Evolutionary conservation across 2,797 vertebrate species (phyloP), one percentile per base, ranked within the genome.

Genomic region (Harpagifer antarcticus): DNA sequence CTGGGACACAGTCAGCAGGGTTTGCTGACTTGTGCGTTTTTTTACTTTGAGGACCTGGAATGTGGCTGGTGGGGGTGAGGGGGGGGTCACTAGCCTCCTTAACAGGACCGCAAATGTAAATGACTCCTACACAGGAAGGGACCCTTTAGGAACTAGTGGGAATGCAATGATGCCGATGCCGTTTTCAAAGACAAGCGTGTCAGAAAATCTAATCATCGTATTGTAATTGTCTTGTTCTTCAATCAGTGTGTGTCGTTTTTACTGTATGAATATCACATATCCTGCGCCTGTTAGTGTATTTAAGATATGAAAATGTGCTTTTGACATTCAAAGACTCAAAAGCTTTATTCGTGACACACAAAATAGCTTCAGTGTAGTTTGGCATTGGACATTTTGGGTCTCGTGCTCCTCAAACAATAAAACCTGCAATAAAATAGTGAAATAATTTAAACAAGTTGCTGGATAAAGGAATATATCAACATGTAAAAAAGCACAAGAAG

Each of bases 21-120:
- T 92, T 88, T 89, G 94, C 93, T 92, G 92, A 93, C 76, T 73
- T 72, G 48, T 70, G 88, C 69, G 9, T 85, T 92, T 91, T 86
- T 37, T 86, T 61, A 74, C 63, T 69, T 61, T 1, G 62, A 66
- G 71, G 81, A 85, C 67, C 82, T 88, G 86, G 86, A 92, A 93
- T 94, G 86, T 87, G 84, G 88, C 80, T 68, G 82, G 48, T 74
- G 79, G 65, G 48, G 55, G 45, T 50, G 6, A 20, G 44, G 14
- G 33, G 58, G 16, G 47, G 20, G 48, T 74, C 50, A 66, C 43
- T 31, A 62, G 55, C 71, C 68, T 82, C 53, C 74, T 88, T 81
- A 83, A 67, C 65, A 52, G 69, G 61, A 8, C 45, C 4, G 8
- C 72, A 44, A 67, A 77, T 81, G 45, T 76, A 80, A 64, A 37